Percentiles rank a stretch among this genome's conserved stretches.
Conservation (phyloP, 2,797 vertebrate genomes). For the Heliangelus exortis region DNA sequence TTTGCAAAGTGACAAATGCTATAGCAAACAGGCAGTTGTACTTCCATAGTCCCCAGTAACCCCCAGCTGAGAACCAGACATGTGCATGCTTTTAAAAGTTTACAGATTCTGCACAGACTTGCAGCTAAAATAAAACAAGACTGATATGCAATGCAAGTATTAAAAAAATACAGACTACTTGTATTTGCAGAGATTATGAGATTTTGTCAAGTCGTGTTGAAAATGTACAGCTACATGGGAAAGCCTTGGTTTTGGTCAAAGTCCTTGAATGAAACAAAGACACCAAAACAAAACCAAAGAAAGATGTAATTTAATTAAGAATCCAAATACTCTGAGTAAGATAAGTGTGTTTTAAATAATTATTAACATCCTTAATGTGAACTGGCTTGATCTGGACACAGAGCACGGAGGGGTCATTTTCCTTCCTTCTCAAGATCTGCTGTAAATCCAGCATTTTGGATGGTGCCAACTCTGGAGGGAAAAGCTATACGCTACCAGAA, state of each 20-base stretch:
- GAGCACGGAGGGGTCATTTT: background rate
- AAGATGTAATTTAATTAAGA: constrained; percentile 1
- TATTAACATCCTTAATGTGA: background rate
- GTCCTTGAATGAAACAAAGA: background rate
- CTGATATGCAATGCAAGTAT: background rate
- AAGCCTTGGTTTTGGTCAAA: background rate
- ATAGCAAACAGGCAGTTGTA: background rate
- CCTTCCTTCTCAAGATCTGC: background rate
- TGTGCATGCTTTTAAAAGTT: background rate
- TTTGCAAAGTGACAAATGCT: background rate
- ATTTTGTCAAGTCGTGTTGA: background rate
- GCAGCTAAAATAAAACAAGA: background rate
- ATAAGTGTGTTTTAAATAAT: background rate
- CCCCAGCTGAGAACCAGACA: background rate
- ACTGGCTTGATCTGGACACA: background rate
- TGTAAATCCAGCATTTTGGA: background rate
- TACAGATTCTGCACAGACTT: background rate
- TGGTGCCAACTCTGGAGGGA: background rate
- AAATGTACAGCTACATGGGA: background rate
- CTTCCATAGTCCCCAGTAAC: background rate
- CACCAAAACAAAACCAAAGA: background rate
- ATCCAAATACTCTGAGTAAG: background rate
- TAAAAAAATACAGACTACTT: background rate
- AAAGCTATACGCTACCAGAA: background rate
- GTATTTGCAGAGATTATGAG: background rate